Evolutionary conservation across 2,797 vertebrate species (phyloP).

Genomic region (Crax fasciolata): DNA sequence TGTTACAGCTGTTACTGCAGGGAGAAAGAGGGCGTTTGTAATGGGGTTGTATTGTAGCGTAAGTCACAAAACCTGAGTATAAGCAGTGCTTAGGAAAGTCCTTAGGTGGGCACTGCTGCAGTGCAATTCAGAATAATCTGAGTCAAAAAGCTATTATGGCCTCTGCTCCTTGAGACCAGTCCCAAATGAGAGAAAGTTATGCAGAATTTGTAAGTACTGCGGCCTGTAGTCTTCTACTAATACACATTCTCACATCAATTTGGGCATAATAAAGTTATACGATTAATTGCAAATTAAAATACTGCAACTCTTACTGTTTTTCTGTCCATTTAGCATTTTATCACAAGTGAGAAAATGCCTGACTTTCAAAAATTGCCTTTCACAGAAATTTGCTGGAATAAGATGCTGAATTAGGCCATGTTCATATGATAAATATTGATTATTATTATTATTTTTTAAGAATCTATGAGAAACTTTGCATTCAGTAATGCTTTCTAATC

Average conservation of each 20-base stretch:
- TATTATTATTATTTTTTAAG: neutral
- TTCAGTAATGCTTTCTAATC: neutral
- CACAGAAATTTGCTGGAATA: neutral
- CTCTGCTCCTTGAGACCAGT: neutral
- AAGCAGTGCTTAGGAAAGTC: neutral
- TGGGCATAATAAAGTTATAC: neutral
- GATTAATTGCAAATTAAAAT: constrained; percentile 15
- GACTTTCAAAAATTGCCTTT: neutral
- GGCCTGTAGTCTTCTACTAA: neutral
- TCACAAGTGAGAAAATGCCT: neutral
- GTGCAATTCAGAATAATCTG: neutral
- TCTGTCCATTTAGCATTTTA: constrained; percentile 22
- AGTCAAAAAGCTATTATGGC: neutral
- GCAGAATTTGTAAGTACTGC: neutral
- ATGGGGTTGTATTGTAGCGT: neutral
- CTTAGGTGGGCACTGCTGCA: neutral
- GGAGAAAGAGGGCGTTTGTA: constrained; percentile 13
- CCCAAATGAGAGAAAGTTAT: neutral
- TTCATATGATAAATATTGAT: neutral
- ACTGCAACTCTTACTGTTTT: neutral
- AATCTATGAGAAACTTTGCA: neutral
- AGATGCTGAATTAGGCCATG: neutral
- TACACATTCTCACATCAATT: neutral
- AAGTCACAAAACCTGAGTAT: neutral
- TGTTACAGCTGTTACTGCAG: constrained; percentile 24